These are phyloP conservation scores for Bolinopsis microptera DNA, from an alignment of 37 sponge, comb jelly and placozoan genomes.

Conservation along the genomic window DNA sequence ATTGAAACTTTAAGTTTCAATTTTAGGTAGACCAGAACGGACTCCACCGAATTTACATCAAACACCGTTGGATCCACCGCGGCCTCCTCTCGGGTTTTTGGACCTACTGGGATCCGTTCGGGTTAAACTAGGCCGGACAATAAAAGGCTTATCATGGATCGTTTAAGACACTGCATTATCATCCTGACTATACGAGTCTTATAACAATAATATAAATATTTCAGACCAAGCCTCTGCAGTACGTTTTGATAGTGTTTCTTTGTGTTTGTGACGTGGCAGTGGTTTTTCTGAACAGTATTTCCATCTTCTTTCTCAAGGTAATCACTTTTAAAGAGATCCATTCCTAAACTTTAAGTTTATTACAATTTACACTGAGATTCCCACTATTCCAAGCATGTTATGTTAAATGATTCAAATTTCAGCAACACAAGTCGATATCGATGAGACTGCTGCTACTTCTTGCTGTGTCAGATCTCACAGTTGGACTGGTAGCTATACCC, in stretches of 20 bases:
- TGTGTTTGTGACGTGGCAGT: not conserved
- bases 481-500: not conserved
- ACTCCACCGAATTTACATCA: no score
- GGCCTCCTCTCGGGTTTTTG: not conserved
- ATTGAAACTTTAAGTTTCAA: no score
- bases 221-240: conserved; percentile 11
- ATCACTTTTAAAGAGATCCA: no score
- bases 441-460: conserved; percentile 37
- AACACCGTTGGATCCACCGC: not conserved
- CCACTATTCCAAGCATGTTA: no score
- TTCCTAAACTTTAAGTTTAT: no score
- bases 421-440: conserved; percentile 21
- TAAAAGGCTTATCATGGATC: not conserved
- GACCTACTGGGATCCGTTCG: no score
- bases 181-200: no score
- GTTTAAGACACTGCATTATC: not conserved
- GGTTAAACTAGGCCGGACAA: no score
- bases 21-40: no score
- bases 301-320: not conserved
- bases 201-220: no score
- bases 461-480: conserved; percentile 1
- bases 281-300: not conserved
- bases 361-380: no score
- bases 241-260: not conserved
- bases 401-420: no score